Evolutionary conservation across 2,797 vertebrate species (phyloP), one percentile per base, ranked within the genome.

Genomic region (Eulemur rubriventer): DNA sequence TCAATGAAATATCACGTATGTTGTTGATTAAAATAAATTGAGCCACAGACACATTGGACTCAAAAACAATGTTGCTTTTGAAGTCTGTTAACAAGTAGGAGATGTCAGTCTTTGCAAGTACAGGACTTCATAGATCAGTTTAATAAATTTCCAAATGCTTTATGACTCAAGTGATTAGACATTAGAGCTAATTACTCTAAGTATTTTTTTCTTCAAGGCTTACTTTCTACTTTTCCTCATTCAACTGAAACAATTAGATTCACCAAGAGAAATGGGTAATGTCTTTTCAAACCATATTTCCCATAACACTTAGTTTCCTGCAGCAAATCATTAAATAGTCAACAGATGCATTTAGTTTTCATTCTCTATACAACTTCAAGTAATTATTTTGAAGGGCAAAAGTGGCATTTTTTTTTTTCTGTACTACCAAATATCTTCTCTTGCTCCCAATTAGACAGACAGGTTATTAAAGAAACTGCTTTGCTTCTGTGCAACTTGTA

Each of bases 311-410:
- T 96, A 97, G n/a, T 94, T 98, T 98, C 95, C 91, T 6, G 2
- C 95, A 96, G 96, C 94, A 98, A 98, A 97, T 98, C 97, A 95
- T 98, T 98, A 98, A 98, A 96, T 73, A 97, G 89, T 94, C 95
- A 98, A 95, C 96, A 98, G 97, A 98, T 95, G 81, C 92, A 97
- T 96, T 98, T 96, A 96, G 59, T 33, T 98, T 98, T 97, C 89
- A 89, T 63, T 92, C 96, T 98, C 95, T 79, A 95, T 75, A 97
- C 91, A 95, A 93, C 80, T 98, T 96, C 80, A 96, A 95, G 43
- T 63, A 97, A 98, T 98, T 97, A 91, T 97, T 98, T 96, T 98
- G 95, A 98, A 98, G 96, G 75, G 20, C 76, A 98, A 98, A 98
- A 97, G 89, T 94, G 95, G 63, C 18, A 89, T 96, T 83, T 50